Base-by-base conservation (phyloP, 2,113 vertebrate species). In the Entelurus aequoreus region DNA sequence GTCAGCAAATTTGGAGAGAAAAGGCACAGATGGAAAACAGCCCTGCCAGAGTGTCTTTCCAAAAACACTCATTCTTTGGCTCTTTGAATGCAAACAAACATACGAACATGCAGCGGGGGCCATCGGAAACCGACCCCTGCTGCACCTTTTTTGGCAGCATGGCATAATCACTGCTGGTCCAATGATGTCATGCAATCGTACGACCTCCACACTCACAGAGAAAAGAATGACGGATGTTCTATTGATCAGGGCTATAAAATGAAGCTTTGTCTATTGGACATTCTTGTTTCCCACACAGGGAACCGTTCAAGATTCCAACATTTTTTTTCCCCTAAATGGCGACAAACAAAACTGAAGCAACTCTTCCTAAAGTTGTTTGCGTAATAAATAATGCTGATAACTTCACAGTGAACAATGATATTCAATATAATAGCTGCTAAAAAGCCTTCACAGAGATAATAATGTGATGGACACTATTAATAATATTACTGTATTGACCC, bases 1-100 rank as follows among this genome's bases (percentile, higher is more conserved):
- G 28, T 21, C 54, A 44, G 48, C 6, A 16, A 11, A 16, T 6
- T 36, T 5, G 14, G 8, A 35, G 56, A 8, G 15, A 62, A 68
- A 59, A 69, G 0, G 9, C 66, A 76, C 87, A 88, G 84, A 85
- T 79, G 85, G 87, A 72, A 15, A 60, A 66, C 79, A 80, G 79
- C 44, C 71, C 13, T 44, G 38, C 19, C 10, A 44, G 12, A 42
- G 11, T 4, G 10, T 38, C 38, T 16, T 11, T 42, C 38, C 14
- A 15, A 16, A 56, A 40, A 40, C 37, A 38, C 38, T 9, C 53
- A 54, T 9, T 12, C 37, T 13, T 6, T 6, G 42, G 42, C 10
- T 57, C 55, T 16, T 19, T 19, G 16, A 40, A 57, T 21, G n/a
- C 55, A 49, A 59, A 55, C 52, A 60, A 60, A 74, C 60, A 55